Evolutionary conservation across 92 coral and sea anemone genomes (phyloP).

Genomic region (Zoanthus sociatus): DNA sequence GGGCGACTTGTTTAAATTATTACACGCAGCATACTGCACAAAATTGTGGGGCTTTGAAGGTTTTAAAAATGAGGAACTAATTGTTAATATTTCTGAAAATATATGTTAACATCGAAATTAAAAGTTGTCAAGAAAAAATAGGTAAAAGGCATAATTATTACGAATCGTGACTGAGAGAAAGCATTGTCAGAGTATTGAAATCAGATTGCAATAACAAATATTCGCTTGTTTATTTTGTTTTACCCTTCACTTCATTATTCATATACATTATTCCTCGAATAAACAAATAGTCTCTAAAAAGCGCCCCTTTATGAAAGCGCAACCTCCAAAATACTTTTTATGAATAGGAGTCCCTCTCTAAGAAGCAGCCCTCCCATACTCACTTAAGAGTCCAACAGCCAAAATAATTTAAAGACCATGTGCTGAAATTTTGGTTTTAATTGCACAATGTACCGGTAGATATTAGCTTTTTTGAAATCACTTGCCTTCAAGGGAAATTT

Average conservation of each 20-base stretch:
- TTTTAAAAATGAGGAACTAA: too few relatives aligned
- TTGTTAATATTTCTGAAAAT: too few relatives aligned
- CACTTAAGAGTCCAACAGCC: slow-evolving; percentile 21
- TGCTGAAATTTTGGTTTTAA: background rate
- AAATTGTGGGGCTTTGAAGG: too few relatives aligned
- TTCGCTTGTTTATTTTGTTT: background rate
- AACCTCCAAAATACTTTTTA: too few relatives aligned
- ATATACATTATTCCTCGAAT: background rate
- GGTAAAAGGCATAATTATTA: too few relatives aligned
- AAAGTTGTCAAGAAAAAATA: too few relatives aligned
- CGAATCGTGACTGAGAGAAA: too few relatives aligned
- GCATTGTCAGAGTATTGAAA: too few relatives aligned
- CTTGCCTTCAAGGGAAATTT: background rate
- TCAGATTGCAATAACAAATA: too few relatives aligned
- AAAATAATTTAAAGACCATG: background rate
- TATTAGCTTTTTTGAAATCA: slow-evolving; percentile 26
- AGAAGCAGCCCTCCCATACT: slow-evolving; percentile 20
- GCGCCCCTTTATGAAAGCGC: too few relatives aligned
- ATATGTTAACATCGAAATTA: too few relatives aligned
- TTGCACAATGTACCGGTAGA: slow-evolving; percentile 25
- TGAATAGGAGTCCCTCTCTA: background rate
- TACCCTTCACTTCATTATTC: slow-evolving; percentile 3
- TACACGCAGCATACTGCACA: background rate
- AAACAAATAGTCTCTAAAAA: slow-evolving; percentile 4
- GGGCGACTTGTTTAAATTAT: slow-evolving; percentile 25